Conservation (phyloP, 2,888 invertebrate genomes). For the Branchipolynoe longqiensis region DNA sequence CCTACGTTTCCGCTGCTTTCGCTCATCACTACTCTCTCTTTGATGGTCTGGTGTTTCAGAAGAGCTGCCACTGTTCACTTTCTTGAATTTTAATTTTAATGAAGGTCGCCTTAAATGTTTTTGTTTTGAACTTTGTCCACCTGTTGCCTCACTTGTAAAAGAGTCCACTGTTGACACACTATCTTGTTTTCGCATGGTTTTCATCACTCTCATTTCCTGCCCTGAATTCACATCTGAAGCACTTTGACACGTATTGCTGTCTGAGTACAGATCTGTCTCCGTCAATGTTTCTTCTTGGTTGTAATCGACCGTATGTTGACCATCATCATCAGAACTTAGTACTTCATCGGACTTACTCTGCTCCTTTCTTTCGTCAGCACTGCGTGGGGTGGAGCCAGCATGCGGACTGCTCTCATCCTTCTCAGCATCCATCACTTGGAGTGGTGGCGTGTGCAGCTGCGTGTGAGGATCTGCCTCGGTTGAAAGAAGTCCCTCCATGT, state of each 20-base stretch:
- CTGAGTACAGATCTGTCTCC: conserved; percentile 36
- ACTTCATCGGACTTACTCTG: background rate
- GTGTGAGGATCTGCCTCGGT: conserved; percentile 50
- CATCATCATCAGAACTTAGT: conserved; percentile 32
- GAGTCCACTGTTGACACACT: conserved; percentile 30
- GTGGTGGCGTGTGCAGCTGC: conserved; percentile 57
- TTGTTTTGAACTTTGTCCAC: background rate
- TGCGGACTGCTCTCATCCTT: conserved; percentile 14
- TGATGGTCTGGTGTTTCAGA: conserved; percentile 19
- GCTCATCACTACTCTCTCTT: conserved; percentile 14
- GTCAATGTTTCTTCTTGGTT: conserved; percentile 16
- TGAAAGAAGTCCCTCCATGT: background rate
- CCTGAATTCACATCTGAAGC: background rate
- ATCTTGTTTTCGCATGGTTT: conserved; percentile 7
- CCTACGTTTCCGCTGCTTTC: conserved; percentile 1
- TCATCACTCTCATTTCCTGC: background rate
- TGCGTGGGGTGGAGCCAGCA: background rate
- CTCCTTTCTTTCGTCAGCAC: background rate
- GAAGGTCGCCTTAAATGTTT: background rate
- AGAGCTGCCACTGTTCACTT: conserved; percentile 33
- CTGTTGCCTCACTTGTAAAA: background rate
- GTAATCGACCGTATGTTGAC: conserved; percentile 24
- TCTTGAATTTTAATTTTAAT: conserved; percentile 22
- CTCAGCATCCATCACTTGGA: conserved; percentile 19
- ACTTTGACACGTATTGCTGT: background rate